These are phyloP conservation scores for Cynaeus angustus DNA, from an alignment of 2,888 invertebrate species.

Conservation along the genomic window DNA sequence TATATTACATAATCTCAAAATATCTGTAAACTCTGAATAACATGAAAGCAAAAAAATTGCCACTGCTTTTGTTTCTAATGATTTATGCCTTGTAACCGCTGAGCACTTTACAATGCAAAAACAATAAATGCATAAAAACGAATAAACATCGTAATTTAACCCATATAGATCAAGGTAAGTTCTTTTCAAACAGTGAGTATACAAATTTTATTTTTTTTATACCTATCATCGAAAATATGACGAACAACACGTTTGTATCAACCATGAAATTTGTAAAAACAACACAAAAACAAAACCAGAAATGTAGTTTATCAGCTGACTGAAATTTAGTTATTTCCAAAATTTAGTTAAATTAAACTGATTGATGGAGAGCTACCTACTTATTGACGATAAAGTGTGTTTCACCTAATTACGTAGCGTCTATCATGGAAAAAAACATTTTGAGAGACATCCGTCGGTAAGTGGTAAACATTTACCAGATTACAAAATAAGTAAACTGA, in stretches of 20 bases:
- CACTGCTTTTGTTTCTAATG: neutral
- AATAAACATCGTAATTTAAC: conserved; percentile 26
- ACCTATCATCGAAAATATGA: neutral
- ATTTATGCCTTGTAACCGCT: conserved; percentile 6
- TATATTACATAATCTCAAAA: neutral
- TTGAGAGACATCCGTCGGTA: conserved; percentile 8
- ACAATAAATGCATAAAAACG: conserved; percentile 23
- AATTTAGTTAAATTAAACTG: too few relatives aligned
- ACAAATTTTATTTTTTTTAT: neutral
- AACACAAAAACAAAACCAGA: too few relatives aligned
- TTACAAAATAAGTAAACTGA: conserved; percentile 42
- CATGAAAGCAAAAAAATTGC: neutral
- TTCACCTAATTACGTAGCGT: conserved; percentile 20
- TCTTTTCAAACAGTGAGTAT: neutral
- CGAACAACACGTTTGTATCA: too few relatives aligned
- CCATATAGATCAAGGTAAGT: conserved; percentile 18
- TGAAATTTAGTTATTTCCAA: too few relatives aligned
- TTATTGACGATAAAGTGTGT: neutral
- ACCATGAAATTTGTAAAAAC: too few relatives aligned
- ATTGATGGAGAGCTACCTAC: neutral
- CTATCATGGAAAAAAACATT: conserved; percentile 28
- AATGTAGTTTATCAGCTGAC: too few relatives aligned
- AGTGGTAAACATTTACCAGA: conserved; percentile 35
- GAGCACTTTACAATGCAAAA: conserved; percentile 34
- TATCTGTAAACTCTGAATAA: neutral